These are phyloP conservation scores for Halisarca cf. caerulea DNA, from an alignment of 37 sponge, comb jelly and placozoan genomes.

Conservation along the genomic window DNA sequence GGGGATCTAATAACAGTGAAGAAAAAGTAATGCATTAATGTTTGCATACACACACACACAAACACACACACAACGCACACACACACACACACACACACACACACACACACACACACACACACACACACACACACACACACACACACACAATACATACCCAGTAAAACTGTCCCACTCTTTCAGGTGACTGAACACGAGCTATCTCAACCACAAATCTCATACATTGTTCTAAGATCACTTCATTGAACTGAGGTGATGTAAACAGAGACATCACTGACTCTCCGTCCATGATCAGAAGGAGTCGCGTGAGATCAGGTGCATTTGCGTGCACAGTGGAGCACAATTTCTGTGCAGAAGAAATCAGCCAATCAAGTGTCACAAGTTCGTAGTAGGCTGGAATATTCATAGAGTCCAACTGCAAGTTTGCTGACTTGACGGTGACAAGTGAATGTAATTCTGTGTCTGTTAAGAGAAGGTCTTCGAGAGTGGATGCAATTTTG, in stretches of 20 bases:
- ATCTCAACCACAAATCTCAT: slow-evolving; percentile 11
- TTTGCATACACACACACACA: slow-evolving; percentile 22
- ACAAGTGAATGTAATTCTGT: not conserved
- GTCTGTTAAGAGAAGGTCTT: not conserved
- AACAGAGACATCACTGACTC: not conserved
- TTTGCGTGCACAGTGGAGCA: too few species aligned
- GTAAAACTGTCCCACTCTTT: slow-evolving; percentile 25
- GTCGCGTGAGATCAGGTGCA: not conserved
- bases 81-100: too few species aligned
- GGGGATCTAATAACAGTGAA: not conserved
- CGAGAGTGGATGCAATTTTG: not conserved
- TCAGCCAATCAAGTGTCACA: not conserved
- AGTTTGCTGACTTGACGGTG: not conserved
- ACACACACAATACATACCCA: not conserved
- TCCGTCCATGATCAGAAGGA: slow-evolving; percentile 11
- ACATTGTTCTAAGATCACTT: slow-evolving; percentile 5
- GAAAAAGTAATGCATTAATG: not conserved
- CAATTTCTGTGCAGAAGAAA: not conserved
- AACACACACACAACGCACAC: not conserved
- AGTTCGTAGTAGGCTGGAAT: not conserved
- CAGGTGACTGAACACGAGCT: not conserved
- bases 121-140: too few species aligned
- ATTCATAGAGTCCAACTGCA: not conserved
- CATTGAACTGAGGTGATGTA: not conserved
- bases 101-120: too few species aligned